Evolutionary conservation across 2,888 invertebrate species (phyloP), one percentile per base, ranked within the genome.

Genomic region (Zaprionus obscuricornis): DNA sequence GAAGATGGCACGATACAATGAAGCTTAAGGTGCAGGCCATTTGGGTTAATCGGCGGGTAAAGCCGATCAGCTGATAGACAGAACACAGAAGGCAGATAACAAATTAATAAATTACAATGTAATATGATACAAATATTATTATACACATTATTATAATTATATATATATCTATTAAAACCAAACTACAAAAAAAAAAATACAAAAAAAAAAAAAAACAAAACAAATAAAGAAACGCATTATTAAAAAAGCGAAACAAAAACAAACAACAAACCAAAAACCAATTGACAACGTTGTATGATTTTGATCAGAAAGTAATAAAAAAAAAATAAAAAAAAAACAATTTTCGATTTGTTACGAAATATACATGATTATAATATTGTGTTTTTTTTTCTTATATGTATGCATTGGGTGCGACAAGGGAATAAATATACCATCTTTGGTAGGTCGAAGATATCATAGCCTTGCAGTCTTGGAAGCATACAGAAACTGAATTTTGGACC

Each of bases 211-310:
- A 46, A 63, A 55, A 42, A 29, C 33, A 27, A 63, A 57, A 65
- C 62, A 60, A 42, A 51, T 67, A 62, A 51, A 40, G 49, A 60
- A 33, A 60, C 31, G 36, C 49, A 50, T 46, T 37, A 57, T 54
- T 63, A 65, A 57, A 82, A 74, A 66, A 66, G 22, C 22, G 22
- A 22, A 54, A 67, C 66, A 66, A 49, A 64, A 74, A 71, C 67
- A 70, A 66, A 69, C 63, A 60, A 72, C 74, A 71, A 69, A 79
- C 46, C 64, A 64, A 68, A 66, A 86, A 88, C 86, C 82, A 88
- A 88, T 89, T 89, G 86, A 88, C 76, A 89, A 87, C 86, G 88
- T 89, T 89, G 89, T 89, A 89, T 89, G 87, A 89, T 89, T 89
- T 89, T 89, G 88, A 89, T 89, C 88, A 89, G 86, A 86, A 87